Evolutionary conservation across 2,113 vertebrate genomes (phyloP).

Genomic region (Lophius piscatorius): DNA sequence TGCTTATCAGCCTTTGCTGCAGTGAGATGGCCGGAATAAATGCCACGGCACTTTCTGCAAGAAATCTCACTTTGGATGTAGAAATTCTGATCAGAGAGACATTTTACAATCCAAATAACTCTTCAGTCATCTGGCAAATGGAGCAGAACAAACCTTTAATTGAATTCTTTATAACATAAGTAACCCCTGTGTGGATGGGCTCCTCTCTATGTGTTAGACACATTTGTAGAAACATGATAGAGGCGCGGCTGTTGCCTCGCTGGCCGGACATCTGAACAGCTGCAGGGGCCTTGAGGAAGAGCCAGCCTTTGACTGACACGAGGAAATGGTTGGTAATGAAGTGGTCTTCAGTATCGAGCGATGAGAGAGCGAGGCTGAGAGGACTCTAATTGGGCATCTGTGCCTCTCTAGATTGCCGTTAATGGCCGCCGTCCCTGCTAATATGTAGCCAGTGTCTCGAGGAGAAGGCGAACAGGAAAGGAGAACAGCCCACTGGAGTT

Average conservation of each 20-base stretch:
- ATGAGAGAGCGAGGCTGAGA: constrained; percentile 25
- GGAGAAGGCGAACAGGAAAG: constrained; percentile 28
- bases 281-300: not conserved
- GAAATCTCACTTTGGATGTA: constrained; percentile 8
- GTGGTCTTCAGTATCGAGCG: constrained; percentile 41
- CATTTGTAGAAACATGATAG: constrained; percentile 16
- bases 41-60: constrained; percentile 40
- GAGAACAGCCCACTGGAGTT: constrained; percentile 1
- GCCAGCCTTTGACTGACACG: constrained; percentile 25
- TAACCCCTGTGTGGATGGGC: no score
- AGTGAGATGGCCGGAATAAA: constrained; percentile 36
- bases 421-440: constrained; percentile 39
- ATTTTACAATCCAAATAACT: not conserved
- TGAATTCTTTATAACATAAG: no score
- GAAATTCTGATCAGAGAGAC: not conserved
- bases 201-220: no score
- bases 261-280: not conserved
- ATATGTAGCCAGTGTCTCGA: constrained; percentile 16
- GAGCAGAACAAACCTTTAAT: not conserved
- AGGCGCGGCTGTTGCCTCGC: constrained; percentile 12
- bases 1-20: constrained; percentile 42
- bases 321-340: constrained; percentile 55
- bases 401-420: constrained; percentile 34
- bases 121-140: not conserved
- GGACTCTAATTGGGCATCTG: constrained; percentile 47